Percentiles rank a stretch among this genome's conserved stretches.
These are phyloP conservation scores for Morone chrysops DNA, from an alignment of 2,113 vertebrate species.

Conservation along the genomic window DNA sequence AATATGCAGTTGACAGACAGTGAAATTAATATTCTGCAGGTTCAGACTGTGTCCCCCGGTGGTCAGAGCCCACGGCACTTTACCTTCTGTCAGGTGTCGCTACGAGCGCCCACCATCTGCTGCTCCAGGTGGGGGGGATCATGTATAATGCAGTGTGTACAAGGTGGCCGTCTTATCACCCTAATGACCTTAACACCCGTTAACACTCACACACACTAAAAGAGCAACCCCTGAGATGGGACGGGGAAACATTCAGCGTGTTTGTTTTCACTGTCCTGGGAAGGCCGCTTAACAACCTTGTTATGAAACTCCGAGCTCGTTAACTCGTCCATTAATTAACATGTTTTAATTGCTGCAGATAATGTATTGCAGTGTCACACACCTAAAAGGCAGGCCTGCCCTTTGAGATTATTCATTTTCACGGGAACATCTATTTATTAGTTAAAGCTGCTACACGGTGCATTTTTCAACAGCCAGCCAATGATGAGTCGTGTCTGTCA, in stretches of 20 bases:
- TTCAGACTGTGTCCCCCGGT: not conserved
- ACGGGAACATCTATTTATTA: not conserved
- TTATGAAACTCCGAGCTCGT: constrained; percentile 25
- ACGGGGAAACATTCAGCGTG: not conserved
- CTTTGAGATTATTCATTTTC: constrained; percentile 20
- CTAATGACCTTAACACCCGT: not conserved
- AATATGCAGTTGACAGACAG: not conserved
- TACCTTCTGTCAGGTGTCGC: constrained; percentile 15
- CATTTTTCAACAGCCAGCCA: not conserved
- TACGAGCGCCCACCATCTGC: constrained; percentile 21
- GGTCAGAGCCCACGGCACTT: not conserved
- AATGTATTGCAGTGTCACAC: not conserved
- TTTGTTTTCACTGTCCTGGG: not conserved
- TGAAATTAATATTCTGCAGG: not conserved
- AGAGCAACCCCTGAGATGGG: not conserved
- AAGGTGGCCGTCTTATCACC: not conserved
- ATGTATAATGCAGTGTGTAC: not conserved
- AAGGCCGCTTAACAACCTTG: not conserved
- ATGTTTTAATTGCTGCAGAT: constrained; percentile 38
- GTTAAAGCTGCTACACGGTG: not conserved
- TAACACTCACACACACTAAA: not conserved
- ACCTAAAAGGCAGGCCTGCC: constrained; percentile 14
- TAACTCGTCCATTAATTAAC: constrained; percentile 33
- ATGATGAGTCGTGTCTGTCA: not conserved
- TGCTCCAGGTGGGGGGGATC: constrained; percentile 11